These are phyloP conservation scores for Drosophila lini DNA, from an alignment of 1,140 invertebrate species.

Conservation along the genomic window DNA sequence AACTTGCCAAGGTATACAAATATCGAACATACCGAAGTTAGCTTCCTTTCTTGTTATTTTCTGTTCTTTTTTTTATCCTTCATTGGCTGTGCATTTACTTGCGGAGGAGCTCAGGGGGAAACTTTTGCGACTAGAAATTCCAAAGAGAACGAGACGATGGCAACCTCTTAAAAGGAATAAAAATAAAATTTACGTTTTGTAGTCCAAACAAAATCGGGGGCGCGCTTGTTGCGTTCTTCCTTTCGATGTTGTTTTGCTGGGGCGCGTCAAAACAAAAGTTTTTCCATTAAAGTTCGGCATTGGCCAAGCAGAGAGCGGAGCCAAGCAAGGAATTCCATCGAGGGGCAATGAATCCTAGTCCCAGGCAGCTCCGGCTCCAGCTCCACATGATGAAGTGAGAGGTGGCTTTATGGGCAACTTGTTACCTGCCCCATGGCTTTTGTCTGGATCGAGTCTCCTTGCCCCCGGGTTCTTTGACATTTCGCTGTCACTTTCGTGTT, in stretches of 20 bases:
- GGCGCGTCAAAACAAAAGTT: slow-evolving; percentile 79
- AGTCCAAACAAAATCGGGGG: slow-evolving; percentile 52
- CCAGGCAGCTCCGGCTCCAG: background rate
- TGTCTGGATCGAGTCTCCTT: slow-evolving; percentile 36
- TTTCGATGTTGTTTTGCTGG: slow-evolving; percentile 30
- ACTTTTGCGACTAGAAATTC: slow-evolving; percentile 33
- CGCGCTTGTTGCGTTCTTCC: slow-evolving; percentile 51
- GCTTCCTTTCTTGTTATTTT: background rate
- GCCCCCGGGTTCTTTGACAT: slow-evolving; percentile 57
- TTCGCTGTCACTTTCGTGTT: slow-evolving; percentile 51
- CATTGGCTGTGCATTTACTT: slow-evolving; percentile 42
- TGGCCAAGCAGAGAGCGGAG: slow-evolving; percentile 22
- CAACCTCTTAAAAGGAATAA: slow-evolving; percentile 57
- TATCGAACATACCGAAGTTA: background rate
- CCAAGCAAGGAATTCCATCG: background rate
- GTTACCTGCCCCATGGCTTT: slow-evolving; percentile 63
- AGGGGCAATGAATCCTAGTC: slow-evolving; percentile 18
- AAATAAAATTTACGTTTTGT: slow-evolving; percentile 71
- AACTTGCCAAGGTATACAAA: background rate
- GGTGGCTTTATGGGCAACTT: slow-evolving; percentile 70
- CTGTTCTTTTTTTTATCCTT: background rate
- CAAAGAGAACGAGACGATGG: background rate
- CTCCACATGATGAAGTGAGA: slow-evolving; percentile 47
- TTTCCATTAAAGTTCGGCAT: slow-evolving; percentile 78
- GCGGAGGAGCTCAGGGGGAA: slow-evolving; percentile 16